Evolutionary conservation across 2,888 invertebrate genomes (phyloP).

Genomic region (Holacanthella duospinosa): DNA sequence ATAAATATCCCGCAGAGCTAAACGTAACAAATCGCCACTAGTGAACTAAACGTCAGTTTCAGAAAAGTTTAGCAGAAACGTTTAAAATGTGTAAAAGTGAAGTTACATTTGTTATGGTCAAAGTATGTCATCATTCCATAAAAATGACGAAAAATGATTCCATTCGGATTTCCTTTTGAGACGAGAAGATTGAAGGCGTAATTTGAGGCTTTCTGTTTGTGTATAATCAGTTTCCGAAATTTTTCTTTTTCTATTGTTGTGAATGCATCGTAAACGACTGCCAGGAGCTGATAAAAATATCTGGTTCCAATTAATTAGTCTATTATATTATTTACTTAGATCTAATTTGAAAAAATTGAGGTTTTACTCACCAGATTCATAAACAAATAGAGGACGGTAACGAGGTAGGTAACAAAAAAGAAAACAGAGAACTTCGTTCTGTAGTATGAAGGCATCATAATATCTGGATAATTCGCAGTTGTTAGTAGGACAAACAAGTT

Average conservation of each 20-base stretch:
- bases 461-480: conserved; percentile 83
- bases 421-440: conserved; percentile 69
- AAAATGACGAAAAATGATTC: conserved; percentile 58
- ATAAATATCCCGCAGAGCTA: conserved; percentile 61
- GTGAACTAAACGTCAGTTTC: background rate
- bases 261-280: conserved; percentile 82
- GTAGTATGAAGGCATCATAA: conserved; percentile 84
- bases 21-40: conserved; percentile 18
- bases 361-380: conserved; percentile 76
- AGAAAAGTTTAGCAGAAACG: too few relatives aligned
- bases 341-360: background rate
- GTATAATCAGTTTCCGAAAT: conserved; percentile 67
- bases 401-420: conserved; percentile 76
- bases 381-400: conserved; percentile 70
- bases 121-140: conserved; percentile 68
- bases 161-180: conserved; percentile 59
- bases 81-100: too few relatives aligned
- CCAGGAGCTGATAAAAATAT: conserved; percentile 59
- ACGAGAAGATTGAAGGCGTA: conserved; percentile 70
- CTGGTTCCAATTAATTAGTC: background rate
- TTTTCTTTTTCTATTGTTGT: conserved; percentile 75
- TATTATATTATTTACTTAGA: too few relatives aligned
- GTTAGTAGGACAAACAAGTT: conserved; percentile 81
- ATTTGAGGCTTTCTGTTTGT: conserved; percentile 68
- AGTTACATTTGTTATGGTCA: conserved; percentile 58